phyloP scores from a whole-genome alignment of 2,113 vertebrate genomes.

The Apodemus sylvaticus region DNA sequence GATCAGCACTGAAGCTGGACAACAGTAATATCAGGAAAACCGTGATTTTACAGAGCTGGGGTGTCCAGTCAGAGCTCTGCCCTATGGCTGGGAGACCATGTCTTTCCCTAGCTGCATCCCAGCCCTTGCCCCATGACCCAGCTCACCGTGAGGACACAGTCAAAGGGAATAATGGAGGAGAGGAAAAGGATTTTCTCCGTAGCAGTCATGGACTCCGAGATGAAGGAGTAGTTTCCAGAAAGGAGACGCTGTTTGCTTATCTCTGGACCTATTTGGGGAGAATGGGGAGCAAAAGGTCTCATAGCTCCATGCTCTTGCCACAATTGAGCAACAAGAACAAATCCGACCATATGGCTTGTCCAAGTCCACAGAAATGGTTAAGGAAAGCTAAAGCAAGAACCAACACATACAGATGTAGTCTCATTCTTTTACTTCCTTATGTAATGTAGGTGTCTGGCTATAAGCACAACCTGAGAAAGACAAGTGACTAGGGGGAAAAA shows the following conservation, averaged over 20 bases:
- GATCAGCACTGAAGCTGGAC: not conserved
- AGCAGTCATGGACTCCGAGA: slow-evolving; percentile 90
- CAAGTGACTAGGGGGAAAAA: not conserved
- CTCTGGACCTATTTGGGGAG: slow-evolving; percentile 85
- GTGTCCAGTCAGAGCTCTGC: slow-evolving; percentile 11
- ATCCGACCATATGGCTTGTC: slow-evolving; percentile 8
- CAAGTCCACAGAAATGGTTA: not conserved
- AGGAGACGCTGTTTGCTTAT: slow-evolving; percentile 95
- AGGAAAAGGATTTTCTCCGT: slow-evolving; percentile 93
- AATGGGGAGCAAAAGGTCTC: not conserved
- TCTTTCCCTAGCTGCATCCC: not conserved
- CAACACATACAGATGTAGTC: not conserved
- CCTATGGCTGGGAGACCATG: not conserved
- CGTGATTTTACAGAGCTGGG: slow-evolving; percentile 13
- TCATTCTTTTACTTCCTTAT: not conserved
- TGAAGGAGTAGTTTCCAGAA: slow-evolving; percentile 91
- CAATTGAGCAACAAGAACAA: slow-evolving; percentile 19
- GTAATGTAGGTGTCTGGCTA: not conserved
- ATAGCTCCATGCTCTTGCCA: not conserved
- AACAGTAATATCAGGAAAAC: not conserved
- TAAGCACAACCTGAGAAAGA: slow-evolving; percentile 46
- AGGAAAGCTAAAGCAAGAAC: slow-evolving; percentile 36
- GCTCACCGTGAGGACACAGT: slow-evolving; percentile 91
- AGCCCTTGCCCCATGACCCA: not conserved
- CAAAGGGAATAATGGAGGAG: slow-evolving; percentile 94